These are phyloP conservation scores for Anolis carolinensis DNA, from an alignment of 2,113 vertebrate genomes.

Conservation along the genomic window DNA sequence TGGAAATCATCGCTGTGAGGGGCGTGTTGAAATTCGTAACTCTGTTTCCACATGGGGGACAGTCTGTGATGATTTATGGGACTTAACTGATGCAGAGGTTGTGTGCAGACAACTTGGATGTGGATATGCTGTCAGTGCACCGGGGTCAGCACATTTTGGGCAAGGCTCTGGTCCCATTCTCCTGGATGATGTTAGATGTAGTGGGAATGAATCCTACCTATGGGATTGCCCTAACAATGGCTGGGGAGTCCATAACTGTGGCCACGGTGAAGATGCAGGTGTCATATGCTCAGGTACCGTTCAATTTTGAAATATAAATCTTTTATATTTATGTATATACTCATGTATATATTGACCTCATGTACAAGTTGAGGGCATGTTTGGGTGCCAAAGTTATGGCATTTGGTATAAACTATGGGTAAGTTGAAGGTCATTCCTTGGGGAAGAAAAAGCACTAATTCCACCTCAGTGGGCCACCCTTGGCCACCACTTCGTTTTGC, in stretches of 20 bases:
- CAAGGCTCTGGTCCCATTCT: not conserved
- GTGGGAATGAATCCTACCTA: not conserved
- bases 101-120: conserved; percentile 18
- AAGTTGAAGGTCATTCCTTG: too few relatives aligned
- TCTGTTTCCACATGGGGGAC: not conserved
- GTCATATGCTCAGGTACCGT: conserved; percentile 14
- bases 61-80: conserved; percentile 15
- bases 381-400: too few relatives aligned
- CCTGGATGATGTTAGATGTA: not conserved
- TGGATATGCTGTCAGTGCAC: not conserved
- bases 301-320: not conserved
- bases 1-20: not conserved
- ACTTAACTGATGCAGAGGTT: not conserved
- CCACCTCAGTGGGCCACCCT: too few relatives aligned
- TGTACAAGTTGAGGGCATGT: too few relatives aligned
- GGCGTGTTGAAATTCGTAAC: not conserved
- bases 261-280: not conserved
- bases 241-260: not conserved
- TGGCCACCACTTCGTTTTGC: too few relatives aligned
- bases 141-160: not conserved
- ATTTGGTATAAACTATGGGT: too few relatives aligned
- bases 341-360: too few relatives aligned
- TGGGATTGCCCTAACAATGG: not conserved
- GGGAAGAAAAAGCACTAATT: too few relatives aligned
- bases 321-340: too few relatives aligned